Percentiles rank a stretch among this genome's conserved stretches.
Conservation (phyloP, 2,888 invertebrate species). For the Tanypteryx hageni region DNA sequence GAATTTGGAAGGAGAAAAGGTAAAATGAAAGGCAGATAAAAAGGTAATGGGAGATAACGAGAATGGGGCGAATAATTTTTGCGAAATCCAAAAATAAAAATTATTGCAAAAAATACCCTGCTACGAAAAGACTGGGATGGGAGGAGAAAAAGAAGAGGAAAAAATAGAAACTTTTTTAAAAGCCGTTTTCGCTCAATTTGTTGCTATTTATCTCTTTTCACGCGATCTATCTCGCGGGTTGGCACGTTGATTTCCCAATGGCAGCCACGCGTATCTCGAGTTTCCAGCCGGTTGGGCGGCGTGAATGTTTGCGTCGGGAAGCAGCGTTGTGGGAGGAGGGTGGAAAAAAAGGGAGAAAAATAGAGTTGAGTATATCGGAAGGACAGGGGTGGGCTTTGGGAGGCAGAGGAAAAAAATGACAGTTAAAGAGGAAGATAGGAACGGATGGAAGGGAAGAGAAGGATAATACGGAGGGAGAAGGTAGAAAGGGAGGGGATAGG, state of each 20-base stretch:
- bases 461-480: not conserved
- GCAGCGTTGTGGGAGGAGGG: not conserved
- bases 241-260: not conserved
- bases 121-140: not conserved
- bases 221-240: conserved; percentile 26
- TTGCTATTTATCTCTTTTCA: conserved; percentile 48
- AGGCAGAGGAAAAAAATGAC: not conserved
- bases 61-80: too few species aligned
- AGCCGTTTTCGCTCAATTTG: conserved; percentile 48
- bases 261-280: conserved; percentile 38
- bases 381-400: not conserved
- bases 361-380: not conserved
- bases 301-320: conserved; percentile 16
- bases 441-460: not conserved
- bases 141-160: not conserved
- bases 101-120: not conserved
- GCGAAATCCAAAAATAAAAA: not conserved
- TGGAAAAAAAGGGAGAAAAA: not conserved
- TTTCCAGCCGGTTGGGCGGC: conserved; percentile 43
- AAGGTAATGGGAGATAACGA: not conserved
- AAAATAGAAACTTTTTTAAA: not conserved
- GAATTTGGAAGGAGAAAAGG: not conserved
- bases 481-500: not conserved
- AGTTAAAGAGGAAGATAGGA: not conserved
- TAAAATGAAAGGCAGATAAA: not conserved